Evolutionary conservation across 2,797 vertebrate genomes (phyloP), one percentile per base, ranked within the genome.

Genomic region (Phoebastria nigripes): DNA sequence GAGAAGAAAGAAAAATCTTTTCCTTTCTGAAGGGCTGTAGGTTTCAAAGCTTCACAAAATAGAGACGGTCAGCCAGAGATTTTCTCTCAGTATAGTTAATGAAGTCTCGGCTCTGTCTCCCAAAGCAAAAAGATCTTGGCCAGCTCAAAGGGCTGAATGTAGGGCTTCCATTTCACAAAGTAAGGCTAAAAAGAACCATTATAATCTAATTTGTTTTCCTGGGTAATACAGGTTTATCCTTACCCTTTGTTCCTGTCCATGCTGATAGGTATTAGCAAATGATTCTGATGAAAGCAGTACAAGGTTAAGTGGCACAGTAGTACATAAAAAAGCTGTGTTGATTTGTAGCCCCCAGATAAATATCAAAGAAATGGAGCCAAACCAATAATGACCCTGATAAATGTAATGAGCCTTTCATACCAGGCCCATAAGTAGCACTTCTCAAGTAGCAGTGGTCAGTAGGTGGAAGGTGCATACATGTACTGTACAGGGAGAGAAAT

Each of bases 41-140:
- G 55, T 87, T 94, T 89, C 71, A 89, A 95, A 87, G 71, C 62
- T 95, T 87, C 55, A 49, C 55, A 77, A 87, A 95, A 82, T 22
- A 83, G 65, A 67, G 61, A 59, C 0, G 8, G 47, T 49, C 65
- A 87, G 79, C 42, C 83, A 95, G 37, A 93, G 93, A 96, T 88
- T 94, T 94, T 93, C 95, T 93, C 93, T 77, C 37, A 15, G 44
- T 62, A 37, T 26, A 73, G 39, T 91, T 89, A 90, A 83, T 58
- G 70, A 96, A 92, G 55, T 55, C n/a, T 90, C 84, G 83, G 66
- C 71, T 92, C 52, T 77, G 67, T 61, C 63, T 77, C 46, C 33
- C 59, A 95, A 80, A 89, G 70, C 63, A 81, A 79, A 89, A 93
- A 79, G 13, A 52, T 87, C 63, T 73, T 74, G 67, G 81, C 74